Evolutionary conservation across 2,888 invertebrate species (phyloP), one percentile per base, ranked within the genome.

Genomic region (Choreutis nemorana): DNA sequence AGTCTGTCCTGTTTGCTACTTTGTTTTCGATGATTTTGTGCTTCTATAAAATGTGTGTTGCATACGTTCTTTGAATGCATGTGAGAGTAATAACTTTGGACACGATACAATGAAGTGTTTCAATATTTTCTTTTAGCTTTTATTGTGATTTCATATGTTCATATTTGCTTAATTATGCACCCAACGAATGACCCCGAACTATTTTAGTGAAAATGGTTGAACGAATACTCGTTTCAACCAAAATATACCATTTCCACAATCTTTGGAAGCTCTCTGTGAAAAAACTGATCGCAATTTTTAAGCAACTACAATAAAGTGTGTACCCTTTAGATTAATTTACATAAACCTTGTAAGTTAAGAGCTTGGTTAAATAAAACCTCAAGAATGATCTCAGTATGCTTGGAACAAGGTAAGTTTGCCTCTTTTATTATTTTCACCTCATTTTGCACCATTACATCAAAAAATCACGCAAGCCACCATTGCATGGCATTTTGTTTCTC

Each of bases 61-160:
- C 64, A 63, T 66, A 42, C 55, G 59, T 49, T 40, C 54, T 62
- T 63, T 55, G 32, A 61, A 53, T 67, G 78, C 78, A 77, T 77
- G 78, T 77, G 77, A 77, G 78, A 77, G 75, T 72, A 71, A 67
- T 53, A 50, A 50, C 50, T 49, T 41, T 57, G 55, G 48, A 44
- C 22, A 30, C 26, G 33, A 23, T 33, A 33, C 28, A 38, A 34
- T 46, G 40, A 36, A 45, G 38, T 55, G 41, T 49, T 29, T 37
- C 27, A 28, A 32, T 23, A 45, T 41, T 57, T 59, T 55, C 50
- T 48, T 58, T 57, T 50, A 43, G 75, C 77, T 75, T 77, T 68
- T 56, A 59, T 60, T 65, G 77, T 78, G 77, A 75, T 78, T 78
- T 78, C 78, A 75, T 72, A 64, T 53, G 52, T 71, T 75, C 71